Base-by-base conservation (phyloP, 2,888 invertebrate genomes). In the Zhengitettix transpicula region DNA sequence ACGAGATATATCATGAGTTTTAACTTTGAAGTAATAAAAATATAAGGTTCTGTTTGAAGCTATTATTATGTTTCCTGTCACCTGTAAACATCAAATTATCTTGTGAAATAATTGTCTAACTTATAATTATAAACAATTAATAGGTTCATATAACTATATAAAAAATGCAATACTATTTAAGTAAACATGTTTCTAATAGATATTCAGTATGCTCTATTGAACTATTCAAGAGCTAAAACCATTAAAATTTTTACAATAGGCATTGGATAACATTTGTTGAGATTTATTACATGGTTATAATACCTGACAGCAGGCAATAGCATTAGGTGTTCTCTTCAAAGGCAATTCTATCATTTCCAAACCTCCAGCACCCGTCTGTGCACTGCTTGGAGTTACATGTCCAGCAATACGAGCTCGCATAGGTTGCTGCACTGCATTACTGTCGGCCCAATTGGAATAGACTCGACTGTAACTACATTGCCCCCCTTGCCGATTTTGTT, bases 301-400 rank as follows among this genome's bases (percentile, higher is more conserved):
- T 55, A 77, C 75, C 70, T 81, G 83, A 65, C 84, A 85, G 65
- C 83, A 83, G 10, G 81, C 78, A 58, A 85, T 78, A 54, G 75
- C 70, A 61, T 78, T 78, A 0, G 85, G 82, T 56, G 81, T 77
- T 52, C 74, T 70, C 60, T 77, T 78, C 7, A 84, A 71, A 0
- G 86, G 87, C 55, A 88, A 72, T 70, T 87, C 87, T 63, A 88
- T 85, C 75, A 87, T 85, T 71, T 87, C 85, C 58, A 84, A 74
- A 64, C 75, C 78, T 17, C 74, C 73, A 61, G 81, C 77, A 65
- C 81, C 78, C 0, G 80, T 77, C 61, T 83, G 76, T 64, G 80
- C 80, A 11, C 80, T 78, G 57, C 84, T 84, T 0, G 86, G 86
- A 12, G 86, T 87, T 0, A 85, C 85, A 67, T 84, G 75, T 1